Percentiles rank a stretch among this genome's conserved stretches.
These are phyloP conservation scores for Actinia tenebrosa DNA, from an alignment of 64 coral and sea anemone genomes.

Conservation along the genomic window DNA sequence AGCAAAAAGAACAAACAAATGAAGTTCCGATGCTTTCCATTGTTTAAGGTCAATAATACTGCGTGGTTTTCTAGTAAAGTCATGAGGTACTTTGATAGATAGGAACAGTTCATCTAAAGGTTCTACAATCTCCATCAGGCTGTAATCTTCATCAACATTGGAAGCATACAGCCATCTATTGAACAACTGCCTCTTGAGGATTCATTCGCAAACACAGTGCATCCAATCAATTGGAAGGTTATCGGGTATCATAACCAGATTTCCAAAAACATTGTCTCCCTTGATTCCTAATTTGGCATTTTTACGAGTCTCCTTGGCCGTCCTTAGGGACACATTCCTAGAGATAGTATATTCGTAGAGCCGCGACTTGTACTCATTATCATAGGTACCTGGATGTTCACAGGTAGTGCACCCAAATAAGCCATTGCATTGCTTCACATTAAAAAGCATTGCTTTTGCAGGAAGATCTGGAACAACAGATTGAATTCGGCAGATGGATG, in stretches of 20 bases:
- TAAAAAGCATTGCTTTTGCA: conserved; percentile 11
- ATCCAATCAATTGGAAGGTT: conserved; percentile 59
- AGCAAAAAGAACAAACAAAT: conserved; percentile 49
- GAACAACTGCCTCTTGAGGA: conserved; percentile 38
- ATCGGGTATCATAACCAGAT: conserved; percentile 33
- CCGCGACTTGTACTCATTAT: neutral
- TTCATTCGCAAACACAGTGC: conserved; percentile 47
- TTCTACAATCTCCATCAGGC: neutral
- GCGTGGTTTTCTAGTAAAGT: conserved; percentile 34
- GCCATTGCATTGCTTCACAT: conserved; percentile 52
- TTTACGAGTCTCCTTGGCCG: neutral
- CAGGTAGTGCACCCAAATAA: conserved; percentile 49
- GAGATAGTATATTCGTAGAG: conserved; percentile 27
- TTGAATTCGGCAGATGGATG: conserved; percentile 20
- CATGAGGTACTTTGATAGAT: conserved; percentile 47
- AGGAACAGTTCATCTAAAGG: conserved; percentile 27
- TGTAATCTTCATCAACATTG: conserved; percentile 1
- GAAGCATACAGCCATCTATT: neutral
- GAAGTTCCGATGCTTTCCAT: conserved; percentile 63
- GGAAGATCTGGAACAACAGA: conserved; percentile 28
- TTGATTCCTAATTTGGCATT: conserved; percentile 33
- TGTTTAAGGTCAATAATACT: conserved; percentile 33
- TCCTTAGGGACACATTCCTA: neutral
- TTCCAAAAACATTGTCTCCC: conserved; percentile 29
- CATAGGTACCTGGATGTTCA: conserved; percentile 40